Conservation (phyloP, 1,140 invertebrate genomes). For the Pogonomyrmex barbatus region DNA sequence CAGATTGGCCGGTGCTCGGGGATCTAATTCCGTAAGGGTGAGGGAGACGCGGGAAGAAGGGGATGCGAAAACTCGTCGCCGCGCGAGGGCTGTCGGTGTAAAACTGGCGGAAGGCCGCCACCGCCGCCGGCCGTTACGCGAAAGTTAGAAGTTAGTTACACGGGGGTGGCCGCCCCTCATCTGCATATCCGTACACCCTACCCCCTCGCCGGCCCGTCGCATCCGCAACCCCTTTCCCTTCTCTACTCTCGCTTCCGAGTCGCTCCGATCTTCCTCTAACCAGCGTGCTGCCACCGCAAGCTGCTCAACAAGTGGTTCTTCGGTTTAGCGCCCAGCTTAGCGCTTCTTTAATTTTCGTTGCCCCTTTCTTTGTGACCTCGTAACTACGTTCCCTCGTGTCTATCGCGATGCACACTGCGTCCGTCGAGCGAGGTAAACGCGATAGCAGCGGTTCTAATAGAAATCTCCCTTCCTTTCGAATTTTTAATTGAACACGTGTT, state of each 20-base stretch:
- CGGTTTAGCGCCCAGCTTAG: slow-evolving; percentile 85
- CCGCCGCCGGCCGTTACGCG: slow-evolving; percentile 71
- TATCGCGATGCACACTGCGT: background rate
- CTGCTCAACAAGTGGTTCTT: slow-evolving; percentile 86
- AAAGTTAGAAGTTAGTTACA: slow-evolving; percentile 85
- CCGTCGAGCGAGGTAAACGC: background rate
- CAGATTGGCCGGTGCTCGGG: slow-evolving; percentile 13
- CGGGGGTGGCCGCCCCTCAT: slow-evolving; percentile 82
- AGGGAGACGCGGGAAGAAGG: background rate
- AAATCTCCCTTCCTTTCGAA: background rate
- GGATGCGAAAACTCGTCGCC: slow-evolving; percentile 43
- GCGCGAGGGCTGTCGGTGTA: slow-evolving; percentile 56
- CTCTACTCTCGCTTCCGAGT: slow-evolving; percentile 68
- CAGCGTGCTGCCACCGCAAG: slow-evolving; percentile 76
- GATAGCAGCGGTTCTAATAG: background rate
- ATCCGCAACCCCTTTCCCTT: slow-evolving; percentile 54
- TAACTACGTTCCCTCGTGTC: background rate
- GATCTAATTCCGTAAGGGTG: slow-evolving; percentile 69
- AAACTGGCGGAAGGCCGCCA: slow-evolving; percentile 44
- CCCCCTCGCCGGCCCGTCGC: slow-evolving; percentile 50
- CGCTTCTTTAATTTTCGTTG: slow-evolving; percentile 85
- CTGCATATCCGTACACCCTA: slow-evolving; percentile 83
- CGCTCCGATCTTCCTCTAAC: slow-evolving; percentile 74
- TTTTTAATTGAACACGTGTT: background rate
- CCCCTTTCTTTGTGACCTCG: slow-evolving; percentile 52